Evolutionary conservation across 2,888 invertebrate species (phyloP), one percentile per base, ranked within the genome.

Genomic region (Drosophila rubida): DNA sequence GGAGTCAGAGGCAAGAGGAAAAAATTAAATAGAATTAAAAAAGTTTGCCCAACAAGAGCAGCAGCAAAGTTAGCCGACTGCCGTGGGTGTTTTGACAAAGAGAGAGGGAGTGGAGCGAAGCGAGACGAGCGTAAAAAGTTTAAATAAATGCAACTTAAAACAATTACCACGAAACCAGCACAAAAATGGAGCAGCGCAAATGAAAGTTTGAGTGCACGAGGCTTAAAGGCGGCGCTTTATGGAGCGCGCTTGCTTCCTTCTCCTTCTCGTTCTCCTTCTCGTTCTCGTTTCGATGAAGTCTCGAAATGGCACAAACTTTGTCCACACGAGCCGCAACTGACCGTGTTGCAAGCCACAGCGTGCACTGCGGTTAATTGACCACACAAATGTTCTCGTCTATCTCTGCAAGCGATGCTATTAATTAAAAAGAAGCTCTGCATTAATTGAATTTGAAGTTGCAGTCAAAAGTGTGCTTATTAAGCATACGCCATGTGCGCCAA

Each of bases 71-170:
- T 86, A 32, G 42, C 14, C 35, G 22, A 32, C 50, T 39, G 35
- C 19, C 27, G 67, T 30, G 75, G 48, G 55, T 13, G 59, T 35
- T 69, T 60, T 25, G 25, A 45, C 32, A 60, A 53, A 63, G 23
- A 37, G 23, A 25, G 7, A 45, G 23, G 25, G 32, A 16, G 9
- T n/a, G n/a, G n/a, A n/a, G n/a, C n/a, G n/a, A n/a, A 22, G 22
- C 14, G 27, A 8, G n/a, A 8, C 5, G 19, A 42, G 25, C 54
- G 46, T 45, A 67, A 71, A 76, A 80, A 75, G 67, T 78, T 87
- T 73, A 81, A 82, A 84, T 79, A 87, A 87, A 84, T 84, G 76
- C 73, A 81, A 84, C 76, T 85, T 87, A 78, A 83, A 83, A 83
- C 82, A 83, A 83, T 87, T 84, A 87, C 71, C 76, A 72, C 78